phyloP scores from a whole-genome alignment of 2,888 invertebrate genomes.

The Hemicrepidius hirtus region DNA sequence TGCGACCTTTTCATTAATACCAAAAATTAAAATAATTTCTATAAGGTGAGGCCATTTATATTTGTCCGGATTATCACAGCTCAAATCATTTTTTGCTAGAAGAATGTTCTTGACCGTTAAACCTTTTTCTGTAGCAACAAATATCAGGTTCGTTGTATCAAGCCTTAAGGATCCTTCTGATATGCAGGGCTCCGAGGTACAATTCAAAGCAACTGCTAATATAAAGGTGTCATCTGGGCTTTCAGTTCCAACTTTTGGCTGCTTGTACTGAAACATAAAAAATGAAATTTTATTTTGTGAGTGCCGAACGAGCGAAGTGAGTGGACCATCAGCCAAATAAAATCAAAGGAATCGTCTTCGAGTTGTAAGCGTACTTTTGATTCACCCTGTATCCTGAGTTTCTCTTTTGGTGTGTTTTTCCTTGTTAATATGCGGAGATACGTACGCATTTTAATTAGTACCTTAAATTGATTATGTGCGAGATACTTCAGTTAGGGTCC shows the following conservation, averaged over 20 bases:
- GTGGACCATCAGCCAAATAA: no score
- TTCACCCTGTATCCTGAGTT: no score
- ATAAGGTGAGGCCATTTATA: conserved; percentile 31
- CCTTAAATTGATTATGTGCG: no score
- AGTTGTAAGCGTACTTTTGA: no score
- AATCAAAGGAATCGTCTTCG: no score
- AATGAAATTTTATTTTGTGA: no score
- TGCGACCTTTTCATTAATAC: conserved; percentile 15
- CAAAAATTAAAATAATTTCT: conserved; percentile 43
- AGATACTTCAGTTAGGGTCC: no score
- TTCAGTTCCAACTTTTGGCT: not conserved
- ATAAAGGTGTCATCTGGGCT: conserved; percentile 37
- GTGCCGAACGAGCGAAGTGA: no score
- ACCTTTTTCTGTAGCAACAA: conserved; percentile 33
- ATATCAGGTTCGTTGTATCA: conserved; percentile 10
- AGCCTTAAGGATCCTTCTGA: conserved; percentile 41
- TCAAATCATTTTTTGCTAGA: conserved; percentile 28
- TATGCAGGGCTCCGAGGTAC: conserved; percentile 17
- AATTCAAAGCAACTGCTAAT: conserved; percentile 42
- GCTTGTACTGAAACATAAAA: conserved; percentile 31
- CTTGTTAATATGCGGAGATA: no score
- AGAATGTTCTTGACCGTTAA: conserved; percentile 35
- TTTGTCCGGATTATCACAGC: conserved; percentile 14
- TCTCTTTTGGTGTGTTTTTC: no score
- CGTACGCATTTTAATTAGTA: no score